A percentile compares a stretch with the other conserved stretches of the same genome.
Conservation (phyloP, 2,113 vertebrate genomes). For the Dasyprocta punctata region DNA sequence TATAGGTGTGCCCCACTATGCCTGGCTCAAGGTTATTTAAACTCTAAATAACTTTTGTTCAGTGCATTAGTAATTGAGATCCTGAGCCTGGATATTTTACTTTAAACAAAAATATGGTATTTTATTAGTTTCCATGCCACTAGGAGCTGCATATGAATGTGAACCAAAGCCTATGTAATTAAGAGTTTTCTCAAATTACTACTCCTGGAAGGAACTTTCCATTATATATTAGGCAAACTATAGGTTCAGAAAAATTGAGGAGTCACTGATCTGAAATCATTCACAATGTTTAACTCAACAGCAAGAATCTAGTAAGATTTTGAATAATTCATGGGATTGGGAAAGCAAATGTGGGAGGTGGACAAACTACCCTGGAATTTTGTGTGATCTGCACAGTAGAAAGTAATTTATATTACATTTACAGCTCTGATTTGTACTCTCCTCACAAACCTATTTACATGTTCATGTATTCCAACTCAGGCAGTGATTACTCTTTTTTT, state of each 20-base stretch:
- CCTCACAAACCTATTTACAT: not conserved
- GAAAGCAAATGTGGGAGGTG: not conserved
- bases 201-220: not conserved
- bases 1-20: not conserved
- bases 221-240: not conserved
- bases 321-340: not conserved
- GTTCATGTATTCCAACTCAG: not conserved
- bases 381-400: not conserved
- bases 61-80: slow-evolving; percentile 29
- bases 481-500: not conserved
- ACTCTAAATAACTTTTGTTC: slow-evolving; percentile 44
- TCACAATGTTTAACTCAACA: not conserved
- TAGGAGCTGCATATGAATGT: not conserved
- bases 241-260: not conserved
- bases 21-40: not conserved
- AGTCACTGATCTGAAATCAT: not conserved
- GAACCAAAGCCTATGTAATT: not conserved
- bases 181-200: not conserved
- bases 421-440: not conserved
- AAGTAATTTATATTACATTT: not conserved
- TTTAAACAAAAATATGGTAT: slow-evolving; percentile 30
- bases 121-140: slow-evolving; percentile 17
- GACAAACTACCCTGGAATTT: not conserved
- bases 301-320: slow-evolving; percentile 37
- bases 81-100: slow-evolving; percentile 2